Evolutionary conservation across 2,113 vertebrate species (phyloP).

Genomic region (Triplophysa tibetana): DNA sequence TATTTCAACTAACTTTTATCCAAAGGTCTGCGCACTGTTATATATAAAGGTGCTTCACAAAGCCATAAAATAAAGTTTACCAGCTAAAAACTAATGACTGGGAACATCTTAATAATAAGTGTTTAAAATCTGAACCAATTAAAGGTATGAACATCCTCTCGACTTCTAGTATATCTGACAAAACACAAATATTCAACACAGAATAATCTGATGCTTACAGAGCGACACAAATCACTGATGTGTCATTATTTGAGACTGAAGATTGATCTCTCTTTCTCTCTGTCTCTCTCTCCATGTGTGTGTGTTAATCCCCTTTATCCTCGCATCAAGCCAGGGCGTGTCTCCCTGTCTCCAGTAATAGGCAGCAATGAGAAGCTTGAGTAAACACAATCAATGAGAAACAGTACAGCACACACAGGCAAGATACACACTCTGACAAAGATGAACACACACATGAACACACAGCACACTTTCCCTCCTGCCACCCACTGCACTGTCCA

Average conservation of each 20-base stretch:
- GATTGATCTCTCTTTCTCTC: background rate
- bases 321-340: constrained; percentile 66
- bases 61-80: no score
- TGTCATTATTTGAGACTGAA: constrained; percentile 2
- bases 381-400: constrained; percentile 78
- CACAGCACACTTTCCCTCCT: background rate
- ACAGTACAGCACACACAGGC: constrained; percentile 59
- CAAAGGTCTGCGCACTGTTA: constrained; percentile 31
- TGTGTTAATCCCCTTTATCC: constrained; percentile 69
- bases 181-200: background rate
- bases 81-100: no score
- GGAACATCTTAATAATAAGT: background rate
- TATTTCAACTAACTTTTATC: constrained; percentile 44
- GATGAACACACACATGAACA: constrained; percentile 30
- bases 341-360: constrained; percentile 68
- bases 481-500: constrained; percentile 4
- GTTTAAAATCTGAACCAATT: no score
- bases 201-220: no score
- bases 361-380: constrained; percentile 76
- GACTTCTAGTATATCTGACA: background rate
- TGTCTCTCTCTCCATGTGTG: constrained; percentile 40
- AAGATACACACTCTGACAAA: constrained; percentile 34
- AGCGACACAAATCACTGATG: background rate
- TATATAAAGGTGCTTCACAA: no score
- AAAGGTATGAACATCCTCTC: background rate